phyloP scores from a whole-genome alignment of 2,797 vertebrate genomes.

The Coregonus suidteri region DNA sequence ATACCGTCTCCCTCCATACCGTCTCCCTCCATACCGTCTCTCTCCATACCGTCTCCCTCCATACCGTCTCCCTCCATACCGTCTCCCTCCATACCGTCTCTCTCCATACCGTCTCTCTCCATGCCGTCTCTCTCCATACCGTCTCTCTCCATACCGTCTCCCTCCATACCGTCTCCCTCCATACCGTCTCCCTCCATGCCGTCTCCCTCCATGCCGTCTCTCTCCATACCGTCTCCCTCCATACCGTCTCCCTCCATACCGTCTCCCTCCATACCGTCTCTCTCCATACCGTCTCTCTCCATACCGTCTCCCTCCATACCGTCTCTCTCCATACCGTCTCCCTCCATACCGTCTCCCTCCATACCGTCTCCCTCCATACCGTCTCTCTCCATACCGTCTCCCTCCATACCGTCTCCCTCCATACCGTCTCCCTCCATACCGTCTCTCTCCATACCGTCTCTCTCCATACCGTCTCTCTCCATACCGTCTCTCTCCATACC shows the following conservation, averaged over 20 bases:
- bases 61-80: conserved; percentile 48
- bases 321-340: conserved; percentile 67
- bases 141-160: conserved; percentile 55
- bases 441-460: conserved; percentile 72
- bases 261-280: conserved; percentile 8
- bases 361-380: conserved; percentile 55
- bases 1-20: conserved; percentile 71
- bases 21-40: conserved; percentile 68
- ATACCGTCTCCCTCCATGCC: conserved; percentile 35
- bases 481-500: conserved; percentile 72
- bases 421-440: conserved; percentile 72
- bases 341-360: conserved; percentile 68
- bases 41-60: conserved; percentile 55
- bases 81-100: conserved; percentile 55
- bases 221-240: conserved; percentile 21
- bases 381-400: conserved; percentile 72
- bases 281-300: conserved; percentile 71
- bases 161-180: conserved; percentile 22
- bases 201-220: conserved; percentile 55
- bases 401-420: conserved; percentile 68
- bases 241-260: conserved; percentile 64
- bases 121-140: conserved; percentile 35
- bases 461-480: conserved; percentile 68
- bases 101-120: conserved; percentile 21
- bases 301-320: conserved; percentile 68